Base-by-base conservation (phyloP, 2,797 vertebrate genomes). In the Danio choprae region DNA sequence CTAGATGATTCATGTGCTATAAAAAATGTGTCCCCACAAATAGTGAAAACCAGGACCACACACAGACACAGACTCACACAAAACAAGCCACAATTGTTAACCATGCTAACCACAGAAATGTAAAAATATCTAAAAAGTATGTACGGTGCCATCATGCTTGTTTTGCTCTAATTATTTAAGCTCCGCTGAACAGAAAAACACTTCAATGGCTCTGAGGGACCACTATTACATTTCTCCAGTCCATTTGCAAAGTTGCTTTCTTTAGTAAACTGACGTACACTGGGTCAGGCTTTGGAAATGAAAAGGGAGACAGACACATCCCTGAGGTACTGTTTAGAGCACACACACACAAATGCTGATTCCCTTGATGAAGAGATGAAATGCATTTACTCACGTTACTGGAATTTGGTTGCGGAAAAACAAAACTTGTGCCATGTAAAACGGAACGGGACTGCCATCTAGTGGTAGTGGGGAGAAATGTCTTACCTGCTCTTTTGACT, bases 401-500 rank as follows among this genome's bases (percentile, higher is more conserved):
- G 62, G 8, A 77, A 81, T 70, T 64, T 58, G 65, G 53, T 22
- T 80, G 50, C 38, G n/a, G 68, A 74, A 74, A 76, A 29, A 36
- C 1, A 20, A 36, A 62, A 6, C n/a, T 41, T 60, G 20, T 8
- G 15, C 6, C 1, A 13, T 36, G 13, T 18, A 13, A 64, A n/a
- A 70, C 78, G 74, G 84, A n/a, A 84, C 51, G 81, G 60, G 78
- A 84, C 29, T 77, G 88, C 89, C 90, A 88, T 88, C 93, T 92
- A 87, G 88, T 89, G 92, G 89, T 53, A 1, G 73, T 0, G 4
- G 5, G 56, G 12, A 20, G 15, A 15, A 7, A 44, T 36, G 2
- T 29, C 63, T 40, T 94, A 98, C 97, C 96, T 93, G 95, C 13
- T 95, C 95, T 89, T 93, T 92, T 0, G 86, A 77, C 83, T 92